phyloP scores from a whole-genome alignment of 2,113 vertebrate species.

The Potamarius usumacintae region DNA sequence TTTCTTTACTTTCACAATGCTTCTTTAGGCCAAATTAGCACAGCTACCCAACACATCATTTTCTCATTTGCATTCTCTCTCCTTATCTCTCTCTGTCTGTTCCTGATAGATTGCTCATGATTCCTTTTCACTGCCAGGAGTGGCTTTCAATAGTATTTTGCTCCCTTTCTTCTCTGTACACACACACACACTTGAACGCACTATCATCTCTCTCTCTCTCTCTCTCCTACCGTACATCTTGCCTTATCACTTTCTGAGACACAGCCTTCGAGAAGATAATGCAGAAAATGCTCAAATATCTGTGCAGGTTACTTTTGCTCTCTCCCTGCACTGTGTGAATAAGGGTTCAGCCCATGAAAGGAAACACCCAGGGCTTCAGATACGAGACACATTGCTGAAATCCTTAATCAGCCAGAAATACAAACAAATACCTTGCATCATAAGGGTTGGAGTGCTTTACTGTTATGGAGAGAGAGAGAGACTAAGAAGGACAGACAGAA shows the following conservation, averaged over 20 bases:
- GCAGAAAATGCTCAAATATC: constrained; percentile 17
- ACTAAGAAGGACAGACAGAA: constrained; percentile 9
- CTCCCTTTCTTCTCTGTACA: neutral
- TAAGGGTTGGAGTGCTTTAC: constrained; percentile 10
- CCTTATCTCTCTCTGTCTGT: constrained; percentile 38
- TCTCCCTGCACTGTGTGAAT: constrained; percentile 23
- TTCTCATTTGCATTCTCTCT: constrained; percentile 15
- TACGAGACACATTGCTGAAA: constrained; percentile 36
- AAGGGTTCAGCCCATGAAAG: constrained; percentile 41
- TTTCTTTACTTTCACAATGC: neutral
- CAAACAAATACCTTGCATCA: constrained; percentile 43
- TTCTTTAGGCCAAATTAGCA: neutral
- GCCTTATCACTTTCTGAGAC: constrained; percentile 48
- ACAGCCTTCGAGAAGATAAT: constrained; percentile 39
- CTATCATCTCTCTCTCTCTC: constrained; percentile 17
- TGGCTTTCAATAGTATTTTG: constrained; percentile 24
- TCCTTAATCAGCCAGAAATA: constrained; percentile 47
- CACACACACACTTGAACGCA: neutral
- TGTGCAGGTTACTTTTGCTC: constrained; percentile 16
- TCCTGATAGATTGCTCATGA: constrained; percentile 52
- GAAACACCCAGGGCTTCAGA: constrained; percentile 29
- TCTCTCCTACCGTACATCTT: neutral
- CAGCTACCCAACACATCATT: neutral
- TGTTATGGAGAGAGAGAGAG: neutral
- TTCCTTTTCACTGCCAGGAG: constrained; percentile 38